Base-by-base conservation (phyloP, 1,140 invertebrate species). In the Diuraphis noxia region DNA sequence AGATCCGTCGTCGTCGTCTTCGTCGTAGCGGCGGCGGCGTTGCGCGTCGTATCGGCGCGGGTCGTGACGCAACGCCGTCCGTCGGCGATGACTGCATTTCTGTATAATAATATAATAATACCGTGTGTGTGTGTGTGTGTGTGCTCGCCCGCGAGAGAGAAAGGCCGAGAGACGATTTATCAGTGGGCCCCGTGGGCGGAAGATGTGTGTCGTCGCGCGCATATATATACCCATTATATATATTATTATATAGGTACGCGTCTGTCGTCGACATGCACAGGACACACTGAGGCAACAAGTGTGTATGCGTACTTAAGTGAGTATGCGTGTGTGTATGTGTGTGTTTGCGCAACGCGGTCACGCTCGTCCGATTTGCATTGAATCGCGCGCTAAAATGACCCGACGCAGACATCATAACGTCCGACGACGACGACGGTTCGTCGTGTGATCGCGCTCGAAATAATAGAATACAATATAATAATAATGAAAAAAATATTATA, bases 301-400 rank as follows among this genome's bases (percentile, higher is more conserved):
- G 40, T 10, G 30, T 34, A 4, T 41, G 30, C 30, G 82, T 41
- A 38, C 21, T 21, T 25, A 81, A 21, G 79, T 13, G 25, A 10
- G 23, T 9, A 23, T 40, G 36, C 13, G 23, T 30, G 23, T 3
- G 10, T 30, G 38, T 25, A 23, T 19, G 81, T 41, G 38, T 7
- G 30, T 2, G n/a, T 8, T 91, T 91, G 30, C 89, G 89, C 89
- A 81, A 82, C 72, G 77, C 72, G 77, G 77, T 81, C 89, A 82
- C 89, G 89, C 41, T 81, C 89, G 72, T 81, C 72, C 72, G 72
- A 91, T 81, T 91, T 81, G 89, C 89, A 82, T 91, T 81, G 77
- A 82, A 91, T 82, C 77, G 89, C 41, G n/a, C 72, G 77, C 41
- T 36, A 91, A 82, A 82, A 52, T n/a, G 77, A 82, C 43, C 43